Base-by-base conservation (phyloP, 1,140 invertebrate genomes). In the Portunus trituberculatus region DNA sequence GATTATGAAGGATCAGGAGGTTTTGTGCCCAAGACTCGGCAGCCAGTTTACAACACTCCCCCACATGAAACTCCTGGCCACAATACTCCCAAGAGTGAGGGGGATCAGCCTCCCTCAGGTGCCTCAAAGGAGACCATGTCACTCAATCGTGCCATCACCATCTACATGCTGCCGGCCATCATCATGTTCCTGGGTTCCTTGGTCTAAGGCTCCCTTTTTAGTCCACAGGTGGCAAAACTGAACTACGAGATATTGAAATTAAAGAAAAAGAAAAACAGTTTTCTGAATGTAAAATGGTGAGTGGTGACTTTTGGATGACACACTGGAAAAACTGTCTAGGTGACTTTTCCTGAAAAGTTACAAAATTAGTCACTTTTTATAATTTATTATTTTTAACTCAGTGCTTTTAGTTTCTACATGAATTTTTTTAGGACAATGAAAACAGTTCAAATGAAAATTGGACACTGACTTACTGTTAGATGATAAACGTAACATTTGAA, bases 111-210 rank as follows among this genome's bases (percentile, higher is more conserved):
- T 6, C 90, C 93, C 0, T 93, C 95, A 32, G 95, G 92, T 48
- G 93, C 95, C 87, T 90, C 95, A 82, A 94, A 96, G 87, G 84
- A 96, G 76, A 91, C 89, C 28, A 96, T 96, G 95, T 94, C 95
- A 6, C 95, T 96, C n/a, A 76, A 91, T 12, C 93, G 95, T 86
- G 95, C 95, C 88, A 94, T 96, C 52, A 94, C 95, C 16, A 94
- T 96, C 46, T 96, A 96, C 39, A 93, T 96, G 93, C 76, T 96
- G 52, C 95, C 95, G 25, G 95, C 95, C 84, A 59, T 96, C 83
- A 92, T 96, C 90, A 96, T 94, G 91, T 96, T 96, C 88, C 95
- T 96, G 52, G 95, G 95, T 4, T 94, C 95, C 25, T 32, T 96
- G 39, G 95, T 88, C 90, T 96, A 94, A 95, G 90, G 16, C 67